Evolutionary conservation across 2,113 vertebrate genomes (phyloP).

Genomic region (Hoplias malabaricus): DNA sequence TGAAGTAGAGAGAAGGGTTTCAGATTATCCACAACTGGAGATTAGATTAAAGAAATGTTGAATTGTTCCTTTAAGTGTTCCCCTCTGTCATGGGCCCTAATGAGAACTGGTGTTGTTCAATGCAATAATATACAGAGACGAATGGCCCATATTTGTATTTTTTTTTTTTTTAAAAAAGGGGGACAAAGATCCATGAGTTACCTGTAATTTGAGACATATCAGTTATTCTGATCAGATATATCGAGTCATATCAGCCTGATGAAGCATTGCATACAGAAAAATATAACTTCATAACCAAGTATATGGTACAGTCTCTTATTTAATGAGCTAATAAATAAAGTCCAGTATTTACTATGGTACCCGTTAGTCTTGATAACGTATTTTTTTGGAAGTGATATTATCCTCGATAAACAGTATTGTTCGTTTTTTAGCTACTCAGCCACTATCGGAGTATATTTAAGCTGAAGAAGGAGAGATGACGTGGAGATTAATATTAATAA

Average conservation of each 20-base stretch:
- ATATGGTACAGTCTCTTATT: slow-evolving; percentile 57
- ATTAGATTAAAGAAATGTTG: not conserved
- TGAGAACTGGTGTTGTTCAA: slow-evolving; percentile 36
- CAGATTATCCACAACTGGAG: not conserved
- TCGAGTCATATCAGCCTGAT: slow-evolving; percentile 59
- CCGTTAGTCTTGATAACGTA: slow-evolving; percentile 49
- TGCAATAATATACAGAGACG: slow-evolving; percentile 47
- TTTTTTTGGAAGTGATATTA: slow-evolving; percentile 46
- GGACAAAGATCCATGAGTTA: slow-evolving; percentile 17
- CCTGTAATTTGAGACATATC: slow-evolving; percentile 60
- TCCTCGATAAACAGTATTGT: slow-evolving; percentile 51
- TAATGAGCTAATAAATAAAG: slow-evolving; percentile 47
- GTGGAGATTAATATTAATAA: too few species aligned
- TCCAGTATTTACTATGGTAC: slow-evolving; percentile 37
- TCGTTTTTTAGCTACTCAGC: slow-evolving; percentile 58
- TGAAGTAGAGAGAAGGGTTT: not conserved
- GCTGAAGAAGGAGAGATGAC: slow-evolving; percentile 47
- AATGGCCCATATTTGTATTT: slow-evolving; percentile 32
- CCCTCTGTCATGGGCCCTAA: slow-evolving; percentile 34
- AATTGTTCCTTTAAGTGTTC: not conserved
- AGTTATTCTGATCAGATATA: slow-evolving; percentile 59
- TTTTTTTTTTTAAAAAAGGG: too few species aligned
- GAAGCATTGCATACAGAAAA: slow-evolving; percentile 65
- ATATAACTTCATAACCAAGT: slow-evolving; percentile 72
- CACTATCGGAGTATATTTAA: slow-evolving; percentile 70